Conservation (phyloP, 2,888 invertebrate species). For the Hypena proboscidalis region DNA sequence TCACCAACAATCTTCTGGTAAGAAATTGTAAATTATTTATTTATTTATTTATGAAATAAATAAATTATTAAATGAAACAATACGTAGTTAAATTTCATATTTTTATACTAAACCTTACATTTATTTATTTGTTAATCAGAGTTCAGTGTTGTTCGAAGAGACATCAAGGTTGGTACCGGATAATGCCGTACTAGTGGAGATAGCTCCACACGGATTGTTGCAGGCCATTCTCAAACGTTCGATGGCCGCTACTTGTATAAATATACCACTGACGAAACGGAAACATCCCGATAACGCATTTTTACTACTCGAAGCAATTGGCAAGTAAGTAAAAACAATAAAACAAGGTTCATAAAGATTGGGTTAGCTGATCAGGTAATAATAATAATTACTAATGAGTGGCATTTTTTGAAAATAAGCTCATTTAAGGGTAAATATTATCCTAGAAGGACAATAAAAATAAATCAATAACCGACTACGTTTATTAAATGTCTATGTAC, state of each 20-base stretch:
- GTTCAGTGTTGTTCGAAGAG: conserved; percentile 24
- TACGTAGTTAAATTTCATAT: too few relatives aligned
- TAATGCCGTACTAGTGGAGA: conserved; percentile 91
- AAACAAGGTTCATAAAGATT: too few relatives aligned
- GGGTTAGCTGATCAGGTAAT: too few relatives aligned
- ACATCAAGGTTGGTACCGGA: conserved; percentile 71
- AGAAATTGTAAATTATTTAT: too few relatives aligned
- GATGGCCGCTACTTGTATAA: conserved; percentile 83
- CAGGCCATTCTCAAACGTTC: conserved; percentile 92
- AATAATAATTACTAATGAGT: too few relatives aligned
- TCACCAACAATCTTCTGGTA: conserved; percentile 90
- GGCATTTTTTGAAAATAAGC: neutral
- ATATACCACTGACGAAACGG: conserved; percentile 89
- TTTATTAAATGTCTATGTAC: too few relatives aligned
- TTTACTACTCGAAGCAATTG: conserved; percentile 83
- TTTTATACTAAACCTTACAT: neutral
- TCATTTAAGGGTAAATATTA: too few relatives aligned
- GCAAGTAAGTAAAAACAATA: conserved; percentile 54
- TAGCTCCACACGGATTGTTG: conserved; percentile 93
- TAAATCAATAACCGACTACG: too few relatives aligned
- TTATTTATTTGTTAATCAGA: conserved; percentile 2
- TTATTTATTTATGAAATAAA: too few relatives aligned
- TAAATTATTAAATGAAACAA: too few relatives aligned
- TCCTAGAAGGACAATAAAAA: too few relatives aligned
- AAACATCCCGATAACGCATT: conserved; percentile 84